A percentile compares a stretch with the other conserved stretches of the same genome.
Conservation (phyloP, 1,140 invertebrate species). For the Diorhabda sublineata region DNA sequence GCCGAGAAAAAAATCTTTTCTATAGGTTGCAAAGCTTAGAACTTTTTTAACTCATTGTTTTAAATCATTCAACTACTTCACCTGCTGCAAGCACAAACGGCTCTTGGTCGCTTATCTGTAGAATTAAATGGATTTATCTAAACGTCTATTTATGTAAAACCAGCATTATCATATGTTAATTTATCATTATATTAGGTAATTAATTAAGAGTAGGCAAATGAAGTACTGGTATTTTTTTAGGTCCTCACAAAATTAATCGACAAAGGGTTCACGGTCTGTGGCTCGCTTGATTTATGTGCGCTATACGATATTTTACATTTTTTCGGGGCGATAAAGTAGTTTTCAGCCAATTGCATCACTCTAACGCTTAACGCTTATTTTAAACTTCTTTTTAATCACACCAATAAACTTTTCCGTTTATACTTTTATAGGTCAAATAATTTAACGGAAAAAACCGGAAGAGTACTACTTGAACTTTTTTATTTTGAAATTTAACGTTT, state of each 20-base stretch:
- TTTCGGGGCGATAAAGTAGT: not conserved
- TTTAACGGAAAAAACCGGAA: no score
- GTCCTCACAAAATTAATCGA: not conserved
- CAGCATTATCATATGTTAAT: conserved; percentile 1
- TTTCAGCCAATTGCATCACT: not conserved
- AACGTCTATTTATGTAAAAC: not conserved
- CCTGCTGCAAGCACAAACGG: not conserved
- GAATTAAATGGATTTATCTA: conserved; percentile 3
- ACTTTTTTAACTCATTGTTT: no score
- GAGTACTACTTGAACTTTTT: no score
- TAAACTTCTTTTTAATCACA: not conserved
- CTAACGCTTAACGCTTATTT: not conserved
- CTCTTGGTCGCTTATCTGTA: not conserved
- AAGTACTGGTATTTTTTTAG: conserved; percentile 2
- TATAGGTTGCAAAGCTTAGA: no score
- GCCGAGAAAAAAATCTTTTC: no score
- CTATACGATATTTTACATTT: not conserved
- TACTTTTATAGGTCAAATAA: no score
- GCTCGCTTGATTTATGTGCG: not conserved
- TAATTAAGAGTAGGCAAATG: not conserved
- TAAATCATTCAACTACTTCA: not conserved
- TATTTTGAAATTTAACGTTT: no score
- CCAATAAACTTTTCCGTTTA: no score
- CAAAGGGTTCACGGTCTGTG: not conserved
- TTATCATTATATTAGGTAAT: conserved; percentile 1